These are phyloP conservation scores for Scleropages formosus DNA, from an alignment of 2,797 vertebrate species.

Conservation along the genomic window DNA sequence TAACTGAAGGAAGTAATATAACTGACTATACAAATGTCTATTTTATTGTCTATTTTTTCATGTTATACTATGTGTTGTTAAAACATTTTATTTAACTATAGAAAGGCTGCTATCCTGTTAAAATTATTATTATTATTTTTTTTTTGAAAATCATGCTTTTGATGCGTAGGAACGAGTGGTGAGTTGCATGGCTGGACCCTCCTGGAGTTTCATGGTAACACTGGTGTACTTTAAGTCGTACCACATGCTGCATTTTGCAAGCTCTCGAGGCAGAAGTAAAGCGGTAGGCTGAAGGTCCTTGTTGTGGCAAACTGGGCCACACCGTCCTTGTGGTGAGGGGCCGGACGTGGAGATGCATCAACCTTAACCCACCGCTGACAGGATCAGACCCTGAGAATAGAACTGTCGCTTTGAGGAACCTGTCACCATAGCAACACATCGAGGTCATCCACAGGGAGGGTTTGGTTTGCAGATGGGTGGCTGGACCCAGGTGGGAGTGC, in stretches of 20 bases:
- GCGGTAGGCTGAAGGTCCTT: neutral
- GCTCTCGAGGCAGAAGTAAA: neutral
- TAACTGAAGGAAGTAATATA: no score
- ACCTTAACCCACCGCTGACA: slow-evolving; percentile 19
- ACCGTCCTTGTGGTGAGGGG: neutral
- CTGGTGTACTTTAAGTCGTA: neutral
- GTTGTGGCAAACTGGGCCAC: neutral
- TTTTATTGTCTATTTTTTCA: no score
- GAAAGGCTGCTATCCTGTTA: no score
- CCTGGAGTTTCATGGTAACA: no score
- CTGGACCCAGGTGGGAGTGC: no score
- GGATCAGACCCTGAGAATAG: slow-evolving; percentile 22
- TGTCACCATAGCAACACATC: slow-evolving; percentile 28
- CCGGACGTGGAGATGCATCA: slow-evolving; percentile 4
- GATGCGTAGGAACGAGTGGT: no score
- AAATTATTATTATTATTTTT: neutral
- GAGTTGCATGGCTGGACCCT: no score
- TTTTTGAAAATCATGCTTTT: neutral
- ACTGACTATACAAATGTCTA: no score
- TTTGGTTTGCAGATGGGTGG: slow-evolving; percentile 2
- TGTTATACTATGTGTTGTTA: no score
- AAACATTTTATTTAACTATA: no score
- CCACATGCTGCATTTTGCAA: neutral
- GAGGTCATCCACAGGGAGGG: slow-evolving; percentile 20
- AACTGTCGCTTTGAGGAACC: neutral